These are phyloP conservation scores for Ursus arctos DNA, from an alignment of 2,113 vertebrate genomes.

Conservation along the genomic window DNA sequence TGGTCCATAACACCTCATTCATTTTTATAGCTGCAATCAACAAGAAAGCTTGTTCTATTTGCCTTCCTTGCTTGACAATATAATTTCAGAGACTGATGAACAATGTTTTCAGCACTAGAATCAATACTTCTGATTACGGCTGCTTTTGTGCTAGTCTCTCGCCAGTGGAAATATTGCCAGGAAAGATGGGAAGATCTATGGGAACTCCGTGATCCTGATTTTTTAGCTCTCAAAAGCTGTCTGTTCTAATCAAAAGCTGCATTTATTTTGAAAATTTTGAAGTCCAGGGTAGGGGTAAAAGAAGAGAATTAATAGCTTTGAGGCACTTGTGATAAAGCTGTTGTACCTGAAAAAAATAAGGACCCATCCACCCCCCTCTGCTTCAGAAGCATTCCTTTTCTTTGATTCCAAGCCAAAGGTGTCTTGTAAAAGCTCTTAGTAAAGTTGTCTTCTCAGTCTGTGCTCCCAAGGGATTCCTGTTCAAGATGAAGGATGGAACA, in stretches of 20 bases:
- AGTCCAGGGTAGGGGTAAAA: not conserved
- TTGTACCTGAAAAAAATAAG: not conserved
- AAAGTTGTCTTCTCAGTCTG: not conserved
- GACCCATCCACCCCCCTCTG: not conserved
- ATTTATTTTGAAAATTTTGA: slow-evolving; percentile 64
- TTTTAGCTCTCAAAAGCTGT: slow-evolving; percentile 20
- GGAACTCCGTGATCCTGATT: not conserved
- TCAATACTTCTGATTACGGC: slow-evolving; percentile 71
- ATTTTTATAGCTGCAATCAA: slow-evolving; percentile 68
- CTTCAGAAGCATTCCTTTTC: slow-evolving; percentile 25
- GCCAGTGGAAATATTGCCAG: slow-evolving; percentile 6
- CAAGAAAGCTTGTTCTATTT: slow-evolving; percentile 55
- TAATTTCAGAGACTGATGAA: slow-evolving; percentile 71
- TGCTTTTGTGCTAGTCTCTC: slow-evolving; percentile 5
- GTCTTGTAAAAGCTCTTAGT: not conserved
- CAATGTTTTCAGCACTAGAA: slow-evolving; percentile 61
- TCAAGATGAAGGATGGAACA: not conserved
- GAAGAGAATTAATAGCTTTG: not conserved
- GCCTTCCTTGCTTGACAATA: slow-evolving; percentile 68
- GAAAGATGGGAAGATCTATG: slow-evolving; percentile 13
- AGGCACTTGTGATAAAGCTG: not conserved
- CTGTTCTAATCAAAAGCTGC: slow-evolving; percentile 62
- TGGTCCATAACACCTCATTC: not conserved
- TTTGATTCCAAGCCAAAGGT: not conserved
- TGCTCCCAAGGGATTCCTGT: not conserved